Base-by-base conservation (phyloP, 2,113 vertebrate species). In the Todiramphus saurophagus region DNA sequence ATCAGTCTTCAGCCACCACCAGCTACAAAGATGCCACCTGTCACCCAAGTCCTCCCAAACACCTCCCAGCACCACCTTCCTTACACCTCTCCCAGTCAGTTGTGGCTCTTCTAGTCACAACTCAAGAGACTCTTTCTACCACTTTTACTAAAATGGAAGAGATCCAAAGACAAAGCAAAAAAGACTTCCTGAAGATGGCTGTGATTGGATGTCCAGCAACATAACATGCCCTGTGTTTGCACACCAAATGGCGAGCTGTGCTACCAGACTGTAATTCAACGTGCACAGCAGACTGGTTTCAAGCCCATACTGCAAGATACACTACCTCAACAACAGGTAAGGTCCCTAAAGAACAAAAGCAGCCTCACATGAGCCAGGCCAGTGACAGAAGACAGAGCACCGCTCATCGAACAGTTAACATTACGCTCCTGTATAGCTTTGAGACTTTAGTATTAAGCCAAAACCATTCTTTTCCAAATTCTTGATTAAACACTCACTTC, bases 161-260 rank as follows among this genome's bases (percentile, higher is more conserved):
- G 14, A 62, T 46, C 2, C 2, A 5, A 51, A 2, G 11, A 46
- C 17, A 83, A 68, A 63, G 56, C 3, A n/a, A 77, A 77, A 78
- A 28, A 4, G 3, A 25, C 51, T 41, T 89, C 31, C 73, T 50
- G 41, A 83, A 87, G 59, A 70, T 0, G 1, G 31, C 3, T 2
- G 4, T 7, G 5, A 43, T 66, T 51, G 76, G 13, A 12, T 16
- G 33, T 88, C n/a, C 9, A 64, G n/a, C 55, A 63, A 63, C 16
- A 2, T 5, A 64, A 33, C 27, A 59, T 3, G 1, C 1, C 2
- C 41, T 2, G 0, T 4, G 16, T 28, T 74, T 21, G 13, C n/a
- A 80, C 33, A 30, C 10, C 60, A 72, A 56, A 64, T 2, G 7
- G 7, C n/a, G 64, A 7, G 3, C 25, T 46, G 33, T 35, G 53